Evolutionary conservation across 1,140 invertebrate genomes (phyloP), one percentile per base, ranked within the genome.

Genomic region (Lerema accius): DNA sequence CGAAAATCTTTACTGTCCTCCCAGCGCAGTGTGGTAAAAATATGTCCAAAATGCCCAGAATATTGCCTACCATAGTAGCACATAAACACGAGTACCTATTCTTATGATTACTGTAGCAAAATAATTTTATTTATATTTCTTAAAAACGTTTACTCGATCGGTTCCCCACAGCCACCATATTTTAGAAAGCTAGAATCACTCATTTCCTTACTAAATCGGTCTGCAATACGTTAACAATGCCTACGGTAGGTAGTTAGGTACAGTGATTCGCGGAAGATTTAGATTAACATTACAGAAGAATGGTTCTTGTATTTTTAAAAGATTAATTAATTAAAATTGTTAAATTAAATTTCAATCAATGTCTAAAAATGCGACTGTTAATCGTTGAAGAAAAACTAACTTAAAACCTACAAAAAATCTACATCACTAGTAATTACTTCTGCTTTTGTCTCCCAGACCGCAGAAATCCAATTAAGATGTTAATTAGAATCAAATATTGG

Each of bases 131-230:
- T 32, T 32, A 32, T 32, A 32, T 32, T 9, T 7, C 28, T 32
- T 32, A 4, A 32, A 32, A 32, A 32, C 28, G 4, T 32, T 32
- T 7, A 7, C 4, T 1, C 1, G 1, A 32, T 32, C 60, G 60
- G 35, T 63, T 35, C 26, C 60, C 49, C 60, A 63, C 60, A 63
- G 60, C 60, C 60, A 45, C 49, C 13, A 63, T 51, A 50, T 51
- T 37, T 9, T 62, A 50, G 17, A 43, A 53, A 15, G 19, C 14
- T 42, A 4, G 7, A 32, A 32, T 32, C 28, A 32, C 28, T 32
- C 1, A 32, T 32, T 32, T 32, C 9, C 19, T 23, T 23, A 23
- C 19, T 23, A 23, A 23, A 23, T 23, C 19, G 19, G 19, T 32
- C 9, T 9, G 28, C 7, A 32, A 32, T 4, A 32, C 28, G 28